A percentile compares a stretch with the other conserved stretches of the same genome.
Conservation (phyloP, 2,797 vertebrate genomes). For the Pseudochirops cupreus region DNA sequence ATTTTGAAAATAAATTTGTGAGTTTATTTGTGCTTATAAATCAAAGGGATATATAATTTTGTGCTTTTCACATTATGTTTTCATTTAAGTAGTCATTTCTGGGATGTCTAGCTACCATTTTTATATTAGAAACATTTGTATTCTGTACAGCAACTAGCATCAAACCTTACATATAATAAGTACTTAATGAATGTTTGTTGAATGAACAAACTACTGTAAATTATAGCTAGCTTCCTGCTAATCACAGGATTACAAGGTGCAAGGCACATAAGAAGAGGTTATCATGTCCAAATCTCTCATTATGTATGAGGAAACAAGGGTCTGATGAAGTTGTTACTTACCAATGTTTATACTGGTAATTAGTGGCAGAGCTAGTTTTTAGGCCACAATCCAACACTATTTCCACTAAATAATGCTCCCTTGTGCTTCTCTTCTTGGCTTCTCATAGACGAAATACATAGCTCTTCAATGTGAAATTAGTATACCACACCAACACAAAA, state of each 20-base stretch:
- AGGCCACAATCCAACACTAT: not conserved
- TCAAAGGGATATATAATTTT: conserved; percentile 20
- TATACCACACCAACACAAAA: too few relatives aligned
- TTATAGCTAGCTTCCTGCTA: not conserved
- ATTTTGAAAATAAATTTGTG: not conserved
- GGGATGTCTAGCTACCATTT: not conserved
- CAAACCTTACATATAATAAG: not conserved
- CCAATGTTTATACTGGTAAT: not conserved
- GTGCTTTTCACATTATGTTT: not conserved
- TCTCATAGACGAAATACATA: not conserved
- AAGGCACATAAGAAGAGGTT: not conserved
- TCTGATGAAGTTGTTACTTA: not conserved
- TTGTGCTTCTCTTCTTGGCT: not conserved
- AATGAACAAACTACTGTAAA: not conserved
- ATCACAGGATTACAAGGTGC: not conserved
- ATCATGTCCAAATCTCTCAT: not conserved
- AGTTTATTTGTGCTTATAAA: not conserved
- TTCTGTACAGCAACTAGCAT: not conserved
- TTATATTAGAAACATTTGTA: not conserved
- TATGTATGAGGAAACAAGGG: not conserved
- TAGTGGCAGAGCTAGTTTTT: not conserved
- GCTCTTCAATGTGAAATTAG: too few relatives aligned
- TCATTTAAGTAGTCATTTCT: conserved; percentile 9
- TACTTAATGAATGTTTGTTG: not conserved
- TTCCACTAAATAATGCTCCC: not conserved